Conservation (phyloP, 2,888 invertebrate species). For the Caenorhabditis sinica region DNA sequence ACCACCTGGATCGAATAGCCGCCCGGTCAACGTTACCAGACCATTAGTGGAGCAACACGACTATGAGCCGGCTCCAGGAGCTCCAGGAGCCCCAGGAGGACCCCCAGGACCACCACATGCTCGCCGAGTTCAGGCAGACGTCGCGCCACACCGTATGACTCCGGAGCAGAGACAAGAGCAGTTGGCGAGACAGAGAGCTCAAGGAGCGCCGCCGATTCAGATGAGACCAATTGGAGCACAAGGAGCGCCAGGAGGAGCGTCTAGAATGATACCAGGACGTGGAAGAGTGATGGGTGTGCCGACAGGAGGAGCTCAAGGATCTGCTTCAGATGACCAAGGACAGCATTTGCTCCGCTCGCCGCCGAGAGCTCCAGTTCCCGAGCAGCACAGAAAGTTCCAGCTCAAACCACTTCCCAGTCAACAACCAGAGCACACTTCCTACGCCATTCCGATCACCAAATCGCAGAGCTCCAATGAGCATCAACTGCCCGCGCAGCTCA, state of each 20-base stretch:
- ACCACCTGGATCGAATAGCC: too few relatives aligned
- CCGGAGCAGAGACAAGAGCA: constrained; percentile 37
- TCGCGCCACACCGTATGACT: constrained; percentile 62
- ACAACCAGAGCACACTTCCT: constrained; percentile 7
- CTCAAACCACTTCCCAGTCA: neutral
- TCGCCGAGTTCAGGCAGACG: constrained; percentile 18
- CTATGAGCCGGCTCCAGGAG: too few relatives aligned
- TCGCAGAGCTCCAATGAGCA: constrained; percentile 10
- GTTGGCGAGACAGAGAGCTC: constrained; percentile 20
- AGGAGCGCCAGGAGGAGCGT: neutral
- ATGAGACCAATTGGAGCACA: neutral
- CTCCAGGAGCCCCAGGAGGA: neutral
- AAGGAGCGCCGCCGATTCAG: neutral
- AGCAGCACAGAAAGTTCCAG: constrained; percentile 38
- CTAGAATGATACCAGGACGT: constrained; percentile 6
- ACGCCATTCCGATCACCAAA: constrained; percentile 33
- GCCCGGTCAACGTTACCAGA: constrained; percentile 11
- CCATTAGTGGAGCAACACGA: neutral
- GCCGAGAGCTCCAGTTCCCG: neutral
- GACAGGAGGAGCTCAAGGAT: too few relatives aligned
- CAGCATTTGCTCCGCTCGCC: constrained; percentile 28
- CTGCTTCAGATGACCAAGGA: neutral
- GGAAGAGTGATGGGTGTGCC: neutral
- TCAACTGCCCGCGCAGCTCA: constrained; percentile 57
- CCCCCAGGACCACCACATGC: neutral